phyloP scores from a whole-genome alignment of 2,888 invertebrate genomes.

The Tortricodes alternella region DNA sequence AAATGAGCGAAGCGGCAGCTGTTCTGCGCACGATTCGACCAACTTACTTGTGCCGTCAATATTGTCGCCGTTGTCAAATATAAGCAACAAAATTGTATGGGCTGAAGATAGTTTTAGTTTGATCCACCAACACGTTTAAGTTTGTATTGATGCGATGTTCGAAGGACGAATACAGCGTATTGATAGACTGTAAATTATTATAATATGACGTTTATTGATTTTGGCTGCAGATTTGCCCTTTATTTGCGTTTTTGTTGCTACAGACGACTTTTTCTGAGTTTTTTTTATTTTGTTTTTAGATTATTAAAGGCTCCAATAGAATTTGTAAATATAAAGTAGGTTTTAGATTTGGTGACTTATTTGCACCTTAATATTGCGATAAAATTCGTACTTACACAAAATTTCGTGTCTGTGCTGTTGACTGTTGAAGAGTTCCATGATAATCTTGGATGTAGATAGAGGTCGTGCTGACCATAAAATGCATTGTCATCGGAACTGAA shows the following conservation, averaged over 20 bases:
- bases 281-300: no score
- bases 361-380: no score
- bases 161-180: background rate
- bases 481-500: no score
- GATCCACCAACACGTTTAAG: background rate
- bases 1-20: slow-evolving; percentile 61
- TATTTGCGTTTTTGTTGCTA: slow-evolving; percentile 14
- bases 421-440: no score
- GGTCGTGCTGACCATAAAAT: no score
- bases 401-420: no score
- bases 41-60: slow-evolving; percentile 19
- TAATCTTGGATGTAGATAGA: no score
- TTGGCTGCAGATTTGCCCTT: slow-evolving; percentile 6
- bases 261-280: no score
- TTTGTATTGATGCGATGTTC: background rate
- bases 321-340: no score
- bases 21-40: slow-evolving; percentile 52
- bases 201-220: slow-evolving; percentile 28
- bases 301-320: no score
- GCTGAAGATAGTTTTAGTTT: background rate
- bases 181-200: slow-evolving; percentile 22
- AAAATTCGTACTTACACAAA: no score
- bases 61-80: background rate
- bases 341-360: no score
- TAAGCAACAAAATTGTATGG: background rate